Percentiles rank a stretch among this genome's conserved stretches.
These are phyloP conservation scores for Apeltes quadracus DNA, from an alignment of 2,113 vertebrate species.

Conservation along the genomic window DNA sequence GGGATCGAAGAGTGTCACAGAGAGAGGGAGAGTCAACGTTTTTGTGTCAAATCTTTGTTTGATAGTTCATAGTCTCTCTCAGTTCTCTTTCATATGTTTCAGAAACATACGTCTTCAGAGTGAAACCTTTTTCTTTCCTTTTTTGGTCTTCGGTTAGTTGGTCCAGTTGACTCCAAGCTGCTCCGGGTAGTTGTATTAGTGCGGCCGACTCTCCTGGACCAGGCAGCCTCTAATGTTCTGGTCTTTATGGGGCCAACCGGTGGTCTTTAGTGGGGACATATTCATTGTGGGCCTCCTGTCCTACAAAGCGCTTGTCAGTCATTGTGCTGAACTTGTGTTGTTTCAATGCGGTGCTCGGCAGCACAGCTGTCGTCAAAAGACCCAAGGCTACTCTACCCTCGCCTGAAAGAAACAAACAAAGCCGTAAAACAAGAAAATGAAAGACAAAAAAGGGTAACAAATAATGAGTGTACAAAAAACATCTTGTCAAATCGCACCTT, in stretches of 20 bases:
- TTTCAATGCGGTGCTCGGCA: constrained; percentile 68
- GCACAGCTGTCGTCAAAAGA: constrained; percentile 79
- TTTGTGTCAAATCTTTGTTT: not conserved
- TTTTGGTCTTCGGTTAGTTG: not conserved
- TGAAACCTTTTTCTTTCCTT: not conserved
- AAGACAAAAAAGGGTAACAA: constrained; percentile 78
- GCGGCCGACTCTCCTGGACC: constrained; percentile 40
- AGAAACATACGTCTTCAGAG: not conserved
- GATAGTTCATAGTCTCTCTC: not conserved
- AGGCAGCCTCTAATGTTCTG: constrained; percentile 59
- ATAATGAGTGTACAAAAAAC: constrained; percentile 78
- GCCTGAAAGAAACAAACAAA: constrained; percentile 81
- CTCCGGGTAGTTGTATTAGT: constrained; percentile 29
- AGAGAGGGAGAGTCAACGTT: not conserved
- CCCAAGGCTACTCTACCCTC: constrained; percentile 64
- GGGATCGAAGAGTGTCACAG: constrained; percentile 1
- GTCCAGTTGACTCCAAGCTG: constrained; percentile 26
- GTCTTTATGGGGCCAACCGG: constrained; percentile 66
- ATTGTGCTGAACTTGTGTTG: constrained; percentile 78
- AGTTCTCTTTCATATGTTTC: not conserved
- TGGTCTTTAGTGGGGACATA: constrained; percentile 71
- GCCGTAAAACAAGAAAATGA: constrained; percentile 77
- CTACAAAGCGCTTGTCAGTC: constrained; percentile 79
- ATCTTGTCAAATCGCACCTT: constrained; percentile 78
- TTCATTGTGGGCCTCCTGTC: constrained; percentile 73